Evolutionary conservation across 2,113 vertebrate species (phyloP), one percentile per base, ranked within the genome.

Genomic region (Lamprologus speciosus): DNA sequence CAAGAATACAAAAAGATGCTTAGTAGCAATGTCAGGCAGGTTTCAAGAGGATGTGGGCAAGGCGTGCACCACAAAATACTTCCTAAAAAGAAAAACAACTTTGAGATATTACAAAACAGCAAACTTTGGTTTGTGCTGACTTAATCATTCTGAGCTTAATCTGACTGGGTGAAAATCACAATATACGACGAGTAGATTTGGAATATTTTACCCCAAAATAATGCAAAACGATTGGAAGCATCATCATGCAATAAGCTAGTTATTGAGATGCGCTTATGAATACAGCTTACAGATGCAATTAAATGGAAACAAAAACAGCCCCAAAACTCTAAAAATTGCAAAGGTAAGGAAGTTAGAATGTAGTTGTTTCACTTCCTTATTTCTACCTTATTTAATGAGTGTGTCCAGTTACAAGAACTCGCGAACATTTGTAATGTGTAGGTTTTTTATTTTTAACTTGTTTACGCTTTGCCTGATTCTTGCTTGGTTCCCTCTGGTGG

Each of bases 1-100:
- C 21, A 84, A 37, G 54, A 37, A n/a, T 35, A 37, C 58, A 37
- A 55, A 80, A 70, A 81, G 28, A 50, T 33, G 65, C 16, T 82
- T 50, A 26, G 65, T 87, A 68, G 80, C 47, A 60, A 55, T 78
- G 47, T 83, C 45, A 23, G n/a, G n/a, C 37, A 10, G 17, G 7
- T 6, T 31, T 73, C 5, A 13, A 60, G 78, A 80, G 87, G 87
- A 85, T 88, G 87, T 85, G 78, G 81, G 65, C 70, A 8, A 5
- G 9, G 13, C 63, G 26, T 31, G 28, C 7, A 63, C 35, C 37
- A 17, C 58, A 37, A 45, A 82, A 73, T 21, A n/a, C 85, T 73
- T 85, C 21, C 33, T 80, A 9, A 45, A 47, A 75, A 50, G 26
- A 78, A 78, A 73, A 78, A 78, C 70, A 78, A 78, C 42, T 50